phyloP scores from a whole-genome alignment of 2,113 vertebrate genomes.

The Petrocephalus microphthalmus region DNA sequence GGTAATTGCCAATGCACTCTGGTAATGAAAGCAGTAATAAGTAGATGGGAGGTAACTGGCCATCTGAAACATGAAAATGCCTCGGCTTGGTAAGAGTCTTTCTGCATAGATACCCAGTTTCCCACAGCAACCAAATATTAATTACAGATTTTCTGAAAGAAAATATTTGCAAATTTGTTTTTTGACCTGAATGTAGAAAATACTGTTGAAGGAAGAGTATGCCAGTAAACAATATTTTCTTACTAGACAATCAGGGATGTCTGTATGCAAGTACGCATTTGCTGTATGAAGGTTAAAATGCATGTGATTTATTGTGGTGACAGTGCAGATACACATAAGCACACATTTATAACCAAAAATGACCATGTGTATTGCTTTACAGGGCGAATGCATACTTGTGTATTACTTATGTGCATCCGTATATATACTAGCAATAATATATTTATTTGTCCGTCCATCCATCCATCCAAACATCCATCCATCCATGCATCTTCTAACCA shows the following conservation, averaged over 20 bases:
- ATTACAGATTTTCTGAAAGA: background rate
- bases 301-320: background rate
- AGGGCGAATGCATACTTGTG: background rate
- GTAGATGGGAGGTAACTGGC: background rate
- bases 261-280: background rate
- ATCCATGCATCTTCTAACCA: background rate
- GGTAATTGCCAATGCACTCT: slow-evolving; percentile 17
- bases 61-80: slow-evolving; percentile 2
- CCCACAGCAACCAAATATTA: background rate
- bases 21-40: background rate
- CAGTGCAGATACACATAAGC: background rate
- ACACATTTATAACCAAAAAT: background rate
- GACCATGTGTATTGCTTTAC: background rate
- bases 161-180: background rate
- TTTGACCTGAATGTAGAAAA: background rate
- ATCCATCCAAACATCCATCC: background rate
- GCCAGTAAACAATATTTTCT: background rate
- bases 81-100: background rate
- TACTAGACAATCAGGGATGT: background rate
- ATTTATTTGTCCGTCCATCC: background rate
- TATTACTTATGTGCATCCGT: background rate
- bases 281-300: background rate
- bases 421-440: background rate
- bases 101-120: background rate
- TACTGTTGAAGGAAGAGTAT: background rate